A percentile compares a stretch with the other conserved stretches of the same genome.
Evolutionary conservation across 2,797 vertebrate species (phyloP).

Genomic region (Prionace glauca): DNA sequence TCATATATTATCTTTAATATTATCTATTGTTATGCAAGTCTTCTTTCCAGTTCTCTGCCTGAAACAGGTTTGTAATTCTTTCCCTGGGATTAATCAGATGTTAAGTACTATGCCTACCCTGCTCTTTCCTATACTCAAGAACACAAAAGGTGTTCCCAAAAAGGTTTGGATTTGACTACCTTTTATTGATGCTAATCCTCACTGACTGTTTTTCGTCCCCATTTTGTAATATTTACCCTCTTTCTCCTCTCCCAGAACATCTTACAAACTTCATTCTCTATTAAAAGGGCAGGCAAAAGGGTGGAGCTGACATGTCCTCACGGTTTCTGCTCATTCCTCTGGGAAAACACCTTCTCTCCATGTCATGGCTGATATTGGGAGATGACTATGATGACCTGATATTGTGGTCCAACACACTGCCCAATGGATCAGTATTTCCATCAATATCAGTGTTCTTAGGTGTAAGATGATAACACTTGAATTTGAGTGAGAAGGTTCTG

Average conservation of each 20-base stretch:
- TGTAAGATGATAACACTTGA: neutral
- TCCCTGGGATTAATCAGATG: neutral
- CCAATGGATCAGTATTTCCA: neutral
- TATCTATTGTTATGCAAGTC: neutral
- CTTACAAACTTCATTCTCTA: neutral
- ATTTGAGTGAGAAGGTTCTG: neutral
- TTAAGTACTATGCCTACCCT: neutral
- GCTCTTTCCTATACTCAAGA: neutral
- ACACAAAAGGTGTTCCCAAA: neutral
- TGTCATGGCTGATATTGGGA: neutral
- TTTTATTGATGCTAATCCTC: neutral
- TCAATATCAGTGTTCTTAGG: neutral
- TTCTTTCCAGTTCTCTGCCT: neutral
- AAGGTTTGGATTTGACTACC: neutral
- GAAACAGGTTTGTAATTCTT: neutral
- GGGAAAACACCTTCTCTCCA: neutral
- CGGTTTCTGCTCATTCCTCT: neutral
- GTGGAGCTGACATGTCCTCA: neutral
- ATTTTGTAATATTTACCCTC: neutral
- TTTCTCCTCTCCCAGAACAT: neutral
- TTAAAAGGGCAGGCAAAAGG: neutral
- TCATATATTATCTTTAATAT: neutral
- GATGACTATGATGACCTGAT: neutral
- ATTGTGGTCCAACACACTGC: neutral
- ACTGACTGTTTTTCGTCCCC: neutral